Evolutionary conservation across 2,888 invertebrate genomes (phyloP).

Genomic region (Amblyjoppa proteus): DNA sequence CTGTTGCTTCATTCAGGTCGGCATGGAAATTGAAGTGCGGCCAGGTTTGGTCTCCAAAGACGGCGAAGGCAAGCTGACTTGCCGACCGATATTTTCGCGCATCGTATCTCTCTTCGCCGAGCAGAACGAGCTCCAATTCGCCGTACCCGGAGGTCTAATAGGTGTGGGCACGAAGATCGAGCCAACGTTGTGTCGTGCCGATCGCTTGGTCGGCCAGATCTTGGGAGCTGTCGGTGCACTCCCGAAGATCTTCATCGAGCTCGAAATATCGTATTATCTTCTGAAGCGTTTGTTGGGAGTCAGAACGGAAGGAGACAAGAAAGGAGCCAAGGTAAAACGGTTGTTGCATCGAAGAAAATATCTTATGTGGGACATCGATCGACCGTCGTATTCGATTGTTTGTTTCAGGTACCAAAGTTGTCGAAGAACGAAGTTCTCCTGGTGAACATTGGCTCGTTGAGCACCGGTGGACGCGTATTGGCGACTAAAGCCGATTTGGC

Average conservation of each 20-base stretch:
- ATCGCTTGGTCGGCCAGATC: slow-evolving; percentile 97
- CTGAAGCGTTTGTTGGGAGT: slow-evolving; percentile 98
- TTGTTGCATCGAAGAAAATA: neutral
- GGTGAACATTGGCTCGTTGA: slow-evolving; percentile 99
- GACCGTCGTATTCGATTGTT: neutral
- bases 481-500: slow-evolving; percentile 98
- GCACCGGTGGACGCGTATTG: slow-evolving; percentile 98
- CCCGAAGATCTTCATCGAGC: slow-evolving; percentile 98
- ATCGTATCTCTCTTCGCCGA: slow-evolving; percentile 99
- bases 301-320: slow-evolving; percentile 99
- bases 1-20: slow-evolving; percentile 87
- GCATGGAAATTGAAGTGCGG: slow-evolving; percentile 99
- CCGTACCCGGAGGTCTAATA: slow-evolving; percentile 99
- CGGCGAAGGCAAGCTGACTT: slow-evolving; percentile 97
- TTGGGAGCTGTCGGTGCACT: slow-evolving; percentile 98
- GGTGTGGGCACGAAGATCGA: slow-evolving; percentile 99
- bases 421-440: slow-evolving; percentile 96
- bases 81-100: slow-evolving; percentile 97
- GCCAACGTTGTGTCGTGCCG: slow-evolving; percentile 99
- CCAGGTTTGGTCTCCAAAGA: slow-evolving; percentile 99
- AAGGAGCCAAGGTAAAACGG: slow-evolving; percentile 95
- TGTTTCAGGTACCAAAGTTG: slow-evolving; percentile 91
- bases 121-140: slow-evolving; percentile 99
- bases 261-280: slow-evolving; percentile 99
- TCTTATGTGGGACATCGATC: neutral